Evolutionary conservation across 2,113 vertebrate genomes (phyloP), one percentile per base, ranked within the genome.

Genomic region (Syngnathoides biaculeatus): DNA sequence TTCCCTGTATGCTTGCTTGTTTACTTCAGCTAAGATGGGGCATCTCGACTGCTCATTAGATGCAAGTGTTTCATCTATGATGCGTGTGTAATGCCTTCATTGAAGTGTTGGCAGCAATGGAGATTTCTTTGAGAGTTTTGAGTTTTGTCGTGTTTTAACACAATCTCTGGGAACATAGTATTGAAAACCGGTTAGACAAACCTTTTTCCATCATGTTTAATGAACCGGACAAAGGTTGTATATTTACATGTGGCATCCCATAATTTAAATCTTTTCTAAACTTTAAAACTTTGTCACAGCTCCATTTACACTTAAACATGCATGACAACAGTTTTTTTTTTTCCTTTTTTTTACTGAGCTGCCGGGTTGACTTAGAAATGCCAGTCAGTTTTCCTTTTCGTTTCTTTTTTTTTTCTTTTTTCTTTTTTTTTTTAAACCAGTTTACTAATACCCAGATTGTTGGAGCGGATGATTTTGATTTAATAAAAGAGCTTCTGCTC

Each of bases 51-150:
- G 67, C 69, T 62, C 17, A 74, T 85, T 84, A 84, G 75, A 85
- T 43, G 71, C 64, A 63, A 24, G 19, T 60, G 30, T 85, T 85
- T 85, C 75, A 81, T 89, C 80, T 81, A 74, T 74, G 70, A 69
- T 62, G 48, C 50, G 69, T 61, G 69, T 73, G 65, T 79, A 78
- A 84, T 79, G 74, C 66, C 74, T 82, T 68, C 72, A 65, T 68
- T 19, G 56, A 70, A 84, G 73, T 79, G 22, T 68, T 74, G 60
- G 71, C 42, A 42, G 60, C 79, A 74, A 81, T 68, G 61, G 79
- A 82, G 75, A 72, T 67, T 38, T 56, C 71, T 79, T 75, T 72
- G 75, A 78, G 68, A 72, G 52, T 63, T 40, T 68, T 62, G 39
- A 64, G 68, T 57, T 62, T 47, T 65, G 55, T 24, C 45, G 65